Evolutionary conservation across 2,888 invertebrate genomes (phyloP), one percentile per base, ranked within the genome.

Genomic region (Drosophila monieri): DNA sequence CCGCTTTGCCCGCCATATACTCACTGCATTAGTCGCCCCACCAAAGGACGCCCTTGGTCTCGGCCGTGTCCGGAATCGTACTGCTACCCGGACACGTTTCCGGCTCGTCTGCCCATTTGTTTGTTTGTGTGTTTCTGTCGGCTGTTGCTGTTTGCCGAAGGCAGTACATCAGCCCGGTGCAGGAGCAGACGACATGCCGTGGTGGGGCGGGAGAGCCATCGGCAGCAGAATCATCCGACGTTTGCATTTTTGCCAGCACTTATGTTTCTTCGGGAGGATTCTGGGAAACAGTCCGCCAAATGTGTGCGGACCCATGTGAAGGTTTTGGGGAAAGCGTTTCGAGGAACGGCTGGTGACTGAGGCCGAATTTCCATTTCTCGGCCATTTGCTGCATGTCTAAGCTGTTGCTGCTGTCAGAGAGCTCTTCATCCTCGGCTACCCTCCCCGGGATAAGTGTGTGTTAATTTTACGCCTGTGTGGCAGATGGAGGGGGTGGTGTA

Each of bases 371-470:
- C 70, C 68, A 81, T 74, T 80, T 73, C 60, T 81, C 67, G 66
- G 59, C 71, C 73, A 84, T 80, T 80, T 80, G 59, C 69, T 66
- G 78, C 85, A 74, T 76, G 66, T 74, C 80, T 80, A 64, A 78
- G 74, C 74, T 66, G 60, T 56, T 70, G 75, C 57, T 56, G 53
- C 51, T 60, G 58, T 52, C 68, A 56, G 53, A 25, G 53, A 14
- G 48, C 55, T 18, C 54, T 55, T 44, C 46, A 47, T 52, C 51
- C 51, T 60, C 49, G 64, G 55, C 48, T 25, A 21, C 49, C 62
- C 61, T 62, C 46, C 62, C 62, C 41, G 46, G 67, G 43, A 54
- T 77, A 77, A 73, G 68, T 71, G 76, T 78, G 85, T 86, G 87
- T 86, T 86, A 73, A 86, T 80, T 80, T 86, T 66, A 70, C 66